Evolutionary conservation across 2,797 vertebrate genomes (phyloP).

Genomic region (Erethizon dorsatum): DNA sequence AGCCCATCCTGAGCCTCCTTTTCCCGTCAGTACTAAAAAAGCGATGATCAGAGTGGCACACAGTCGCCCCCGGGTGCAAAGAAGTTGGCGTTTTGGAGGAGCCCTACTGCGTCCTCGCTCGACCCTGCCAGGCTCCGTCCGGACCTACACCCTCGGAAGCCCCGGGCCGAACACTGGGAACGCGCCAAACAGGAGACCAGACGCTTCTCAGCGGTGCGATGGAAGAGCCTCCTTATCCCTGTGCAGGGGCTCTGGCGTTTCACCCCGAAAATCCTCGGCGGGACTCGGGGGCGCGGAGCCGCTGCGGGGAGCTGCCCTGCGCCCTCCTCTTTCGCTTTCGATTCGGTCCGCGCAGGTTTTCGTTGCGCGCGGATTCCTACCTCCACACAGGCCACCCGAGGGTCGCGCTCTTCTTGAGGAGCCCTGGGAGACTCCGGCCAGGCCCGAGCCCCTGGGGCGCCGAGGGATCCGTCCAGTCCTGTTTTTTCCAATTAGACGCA

Average conservation of each 20-base stretch:
- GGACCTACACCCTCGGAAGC: neutral
- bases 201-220: neutral
- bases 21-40: neutral
- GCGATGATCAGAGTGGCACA: fast-evolving
- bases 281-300: no score
- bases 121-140: neutral
- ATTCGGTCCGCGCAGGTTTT: slow-evolving; percentile 76
- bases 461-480: neutral
- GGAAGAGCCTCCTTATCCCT: neutral
- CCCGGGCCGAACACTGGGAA: neutral
- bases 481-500: neutral
- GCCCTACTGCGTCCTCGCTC: fast-evolving
- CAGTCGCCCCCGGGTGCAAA: neutral
- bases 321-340: slow-evolving; percentile 82
- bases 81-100: neutral
- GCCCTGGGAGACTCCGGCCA: fast-evolving
- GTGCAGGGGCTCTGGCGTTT: fast-evolving
- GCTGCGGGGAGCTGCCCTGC: neutral
- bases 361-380: neutral
- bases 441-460: neutral
- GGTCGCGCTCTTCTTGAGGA: neutral
- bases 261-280: fast-evolving
- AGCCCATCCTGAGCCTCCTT: neutral
- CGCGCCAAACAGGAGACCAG: neutral
- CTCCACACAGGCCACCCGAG: neutral